phyloP scores from a whole-genome alignment of 2,888 invertebrate species.

The Andrena fulva region DNA sequence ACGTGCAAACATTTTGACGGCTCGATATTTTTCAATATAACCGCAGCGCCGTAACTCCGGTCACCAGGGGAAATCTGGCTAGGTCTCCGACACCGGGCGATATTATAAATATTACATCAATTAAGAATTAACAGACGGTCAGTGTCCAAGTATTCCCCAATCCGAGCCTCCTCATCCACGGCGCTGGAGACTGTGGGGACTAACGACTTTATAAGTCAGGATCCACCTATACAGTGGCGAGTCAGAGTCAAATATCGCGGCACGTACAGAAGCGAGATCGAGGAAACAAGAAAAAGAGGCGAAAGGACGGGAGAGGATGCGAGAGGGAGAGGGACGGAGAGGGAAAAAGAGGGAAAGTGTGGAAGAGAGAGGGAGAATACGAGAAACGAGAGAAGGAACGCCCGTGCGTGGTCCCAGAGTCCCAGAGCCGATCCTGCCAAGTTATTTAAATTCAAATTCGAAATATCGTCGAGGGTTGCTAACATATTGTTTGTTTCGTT shows the following conservation, averaged over 20 bases:
- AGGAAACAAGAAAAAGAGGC: constrained; percentile 64
- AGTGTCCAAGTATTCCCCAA: constrained; percentile 39
- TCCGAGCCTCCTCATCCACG: constrained; percentile 26
- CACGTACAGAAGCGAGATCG: constrained; percentile 61
- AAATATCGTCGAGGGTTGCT: constrained; percentile 85
- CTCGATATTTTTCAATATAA: constrained; percentile 82
- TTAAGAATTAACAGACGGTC: constrained; percentile 78
- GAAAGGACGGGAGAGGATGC: constrained; percentile 54
- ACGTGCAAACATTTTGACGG: constrained; percentile 75
- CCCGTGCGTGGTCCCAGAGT: constrained; percentile 83
- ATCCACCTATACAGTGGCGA: constrained; percentile 34
- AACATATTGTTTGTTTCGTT: constrained; percentile 85
- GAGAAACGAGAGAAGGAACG: constrained; percentile 76
- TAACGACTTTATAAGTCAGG: constrained; percentile 75
- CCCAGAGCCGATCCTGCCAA: constrained; percentile 85
- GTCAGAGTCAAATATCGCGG: constrained; percentile 63
- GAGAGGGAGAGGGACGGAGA: constrained; percentile 53
- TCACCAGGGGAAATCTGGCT: constrained; percentile 83
- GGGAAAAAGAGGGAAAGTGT: constrained; percentile 71
- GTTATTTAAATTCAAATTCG: constrained; percentile 85
- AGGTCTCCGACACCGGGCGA: constrained; percentile 70
- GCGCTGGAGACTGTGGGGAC: constrained; percentile 51
- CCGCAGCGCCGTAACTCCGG: constrained; percentile 68
- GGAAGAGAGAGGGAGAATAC: constrained; percentile 58
- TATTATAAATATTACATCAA: constrained; percentile 82